These are phyloP conservation scores for Octomys mimax DNA, from an alignment of 2,797 vertebrate genomes.

Conservation along the genomic window DNA sequence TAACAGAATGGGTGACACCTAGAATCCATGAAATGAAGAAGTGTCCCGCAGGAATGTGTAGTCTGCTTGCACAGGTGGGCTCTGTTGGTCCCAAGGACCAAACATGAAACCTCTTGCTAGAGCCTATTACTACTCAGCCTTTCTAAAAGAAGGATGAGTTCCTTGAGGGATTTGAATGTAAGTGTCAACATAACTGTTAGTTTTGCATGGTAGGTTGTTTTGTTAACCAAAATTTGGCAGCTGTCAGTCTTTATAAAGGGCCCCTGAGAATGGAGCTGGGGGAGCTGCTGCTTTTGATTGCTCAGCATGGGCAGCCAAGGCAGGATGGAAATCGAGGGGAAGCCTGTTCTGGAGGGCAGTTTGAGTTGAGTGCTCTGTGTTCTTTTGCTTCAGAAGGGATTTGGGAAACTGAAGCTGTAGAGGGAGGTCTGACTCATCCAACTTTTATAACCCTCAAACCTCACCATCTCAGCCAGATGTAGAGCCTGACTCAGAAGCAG, in stretches of 20 bases:
- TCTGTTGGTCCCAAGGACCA: not conserved
- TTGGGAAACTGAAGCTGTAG: not conserved
- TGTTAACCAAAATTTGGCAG: not conserved
- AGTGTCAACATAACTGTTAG: constrained; percentile 7
- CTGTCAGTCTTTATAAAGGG: constrained; percentile 22
- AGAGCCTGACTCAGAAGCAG: not conserved
- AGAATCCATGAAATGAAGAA: not conserved
- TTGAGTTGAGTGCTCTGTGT: not conserved
- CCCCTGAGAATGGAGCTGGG: not conserved
- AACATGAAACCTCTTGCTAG: not conserved
- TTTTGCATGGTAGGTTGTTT: constrained; percentile 35
- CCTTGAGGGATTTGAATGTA: constrained; percentile 56
- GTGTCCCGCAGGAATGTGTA: not conserved
- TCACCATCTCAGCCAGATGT: not conserved
- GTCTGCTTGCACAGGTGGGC: not conserved
- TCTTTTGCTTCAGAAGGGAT: not conserved
- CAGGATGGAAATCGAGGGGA: constrained; percentile 11
- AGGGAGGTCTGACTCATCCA: not conserved
- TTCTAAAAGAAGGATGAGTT: not conserved
- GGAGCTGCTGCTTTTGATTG: constrained; percentile 1
- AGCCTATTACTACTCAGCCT: not conserved
- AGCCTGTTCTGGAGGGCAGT: not conserved
- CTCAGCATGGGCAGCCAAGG: not conserved
- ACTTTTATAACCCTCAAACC: not conserved
- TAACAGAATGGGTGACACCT: not conserved